A percentile compares a stretch with the other conserved stretches of the same genome.
Evolutionary conservation across 1,140 invertebrate genomes (phyloP).

Genomic region (Hylaeus volcanicus): DNA sequence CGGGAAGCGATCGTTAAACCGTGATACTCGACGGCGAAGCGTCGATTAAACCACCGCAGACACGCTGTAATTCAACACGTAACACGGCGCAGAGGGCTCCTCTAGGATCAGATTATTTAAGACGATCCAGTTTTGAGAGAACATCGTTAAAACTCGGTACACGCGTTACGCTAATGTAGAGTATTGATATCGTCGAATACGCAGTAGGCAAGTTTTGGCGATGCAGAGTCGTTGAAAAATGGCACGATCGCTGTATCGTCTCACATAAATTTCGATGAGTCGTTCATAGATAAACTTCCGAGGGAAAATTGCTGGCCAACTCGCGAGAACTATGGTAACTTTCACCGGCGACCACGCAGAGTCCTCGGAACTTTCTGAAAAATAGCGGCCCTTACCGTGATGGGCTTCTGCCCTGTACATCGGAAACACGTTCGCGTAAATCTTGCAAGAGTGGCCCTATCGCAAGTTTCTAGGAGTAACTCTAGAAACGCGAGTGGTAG

Average conservation of each 20-base stretch:
- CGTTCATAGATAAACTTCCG: conserved; percentile 41
- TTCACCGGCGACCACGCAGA: conserved; percentile 10
- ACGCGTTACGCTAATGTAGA: too few relatives aligned
- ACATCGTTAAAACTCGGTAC: too few relatives aligned
- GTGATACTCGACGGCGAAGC: neutral
- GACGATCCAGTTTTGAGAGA: too few relatives aligned
- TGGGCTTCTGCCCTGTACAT: neutral
- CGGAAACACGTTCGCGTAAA: neutral
- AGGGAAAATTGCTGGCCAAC: conserved; percentile 25
- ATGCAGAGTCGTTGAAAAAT: conserved; percentile 10
- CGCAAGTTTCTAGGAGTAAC: neutral
- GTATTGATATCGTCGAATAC: too few relatives aligned
- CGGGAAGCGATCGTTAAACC: neutral
- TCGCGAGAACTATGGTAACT: conserved; percentile 13
- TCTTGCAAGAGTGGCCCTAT: neutral
- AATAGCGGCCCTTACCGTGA: conserved; percentile 14
- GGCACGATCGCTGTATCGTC: neutral
- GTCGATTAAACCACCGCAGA: neutral
- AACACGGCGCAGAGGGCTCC: too few relatives aligned
- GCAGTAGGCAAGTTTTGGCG: too few relatives aligned
- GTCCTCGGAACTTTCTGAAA: conserved; percentile 32
- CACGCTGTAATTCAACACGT: too few relatives aligned
- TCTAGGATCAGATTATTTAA: too few relatives aligned
- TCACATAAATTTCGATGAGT: conserved; percentile 29
- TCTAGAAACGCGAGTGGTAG: neutral